Evolutionary conservation across 2,797 vertebrate species (phyloP).

Genomic region (Crypturellus tataupa): DNA sequence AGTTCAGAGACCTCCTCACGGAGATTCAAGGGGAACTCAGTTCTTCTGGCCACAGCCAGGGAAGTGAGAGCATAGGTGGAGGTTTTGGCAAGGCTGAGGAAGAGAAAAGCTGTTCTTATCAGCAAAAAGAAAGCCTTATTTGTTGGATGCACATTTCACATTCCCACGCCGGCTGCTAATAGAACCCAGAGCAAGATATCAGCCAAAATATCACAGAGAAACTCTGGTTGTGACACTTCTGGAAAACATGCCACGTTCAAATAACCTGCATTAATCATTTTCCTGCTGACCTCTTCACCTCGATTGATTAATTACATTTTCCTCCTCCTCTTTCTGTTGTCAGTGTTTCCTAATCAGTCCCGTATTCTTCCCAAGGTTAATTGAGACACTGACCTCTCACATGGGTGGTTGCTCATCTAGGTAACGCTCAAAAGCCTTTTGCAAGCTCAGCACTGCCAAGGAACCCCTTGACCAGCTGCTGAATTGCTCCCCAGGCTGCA

Average conservation of each 20-base stretch:
- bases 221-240: slow-evolving; percentile 64
- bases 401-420: slow-evolving; percentile 35
- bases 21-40: neutral
- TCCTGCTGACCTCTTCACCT: slow-evolving; percentile 68
- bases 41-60: neutral
- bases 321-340: slow-evolving; percentile 52
- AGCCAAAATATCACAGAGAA: slow-evolving; percentile 6
- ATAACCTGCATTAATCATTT: slow-evolving; percentile 77
- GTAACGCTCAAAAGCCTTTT: slow-evolving; percentile 33
- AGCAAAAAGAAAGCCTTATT: neutral
- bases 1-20: neutral
- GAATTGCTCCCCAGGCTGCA: slow-evolving; percentile 34
- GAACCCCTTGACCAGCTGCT: slow-evolving; percentile 46
- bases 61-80: neutral
- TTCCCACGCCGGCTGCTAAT: neutral
- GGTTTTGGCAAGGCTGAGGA: neutral
- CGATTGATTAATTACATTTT: slow-evolving; percentile 74
- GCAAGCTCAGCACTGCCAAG: slow-evolving; percentile 69
- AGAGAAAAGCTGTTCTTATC: neutral
- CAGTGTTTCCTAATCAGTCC: slow-evolving; percentile 61
- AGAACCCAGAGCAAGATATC: neutral
- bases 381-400: slow-evolving; percentile 78
- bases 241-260: slow-evolving; percentile 52
- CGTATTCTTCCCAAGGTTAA: slow-evolving; percentile 79
- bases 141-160: neutral